These are phyloP conservation scores for Acleris emargana DNA, from an alignment of 2,888 invertebrate genomes.

Conservation along the genomic window DNA sequence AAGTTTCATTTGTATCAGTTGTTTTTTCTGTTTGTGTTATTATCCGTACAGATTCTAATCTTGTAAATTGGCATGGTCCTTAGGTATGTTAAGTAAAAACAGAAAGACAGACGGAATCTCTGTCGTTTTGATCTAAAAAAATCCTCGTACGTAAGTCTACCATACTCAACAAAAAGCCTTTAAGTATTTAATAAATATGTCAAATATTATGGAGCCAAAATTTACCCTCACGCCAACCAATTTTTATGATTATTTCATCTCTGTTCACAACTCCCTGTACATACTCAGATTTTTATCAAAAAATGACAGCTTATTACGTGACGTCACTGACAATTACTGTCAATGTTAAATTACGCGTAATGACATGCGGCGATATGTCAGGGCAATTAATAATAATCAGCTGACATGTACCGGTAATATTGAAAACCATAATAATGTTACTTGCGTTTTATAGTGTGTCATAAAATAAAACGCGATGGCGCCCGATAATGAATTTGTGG, in stretches of 20 bases:
- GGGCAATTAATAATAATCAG: constrained; percentile 44
- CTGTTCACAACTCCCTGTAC: constrained; percentile 20
- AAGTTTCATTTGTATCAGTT: not conserved
- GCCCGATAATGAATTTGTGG: constrained; percentile 10
- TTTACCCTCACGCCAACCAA: no score
- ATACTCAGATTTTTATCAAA: constrained; percentile 26
- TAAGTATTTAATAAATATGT: no score
- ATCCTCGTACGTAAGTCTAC: no score
- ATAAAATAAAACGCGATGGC: constrained; percentile 9
- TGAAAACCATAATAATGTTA: constrained; percentile 34
- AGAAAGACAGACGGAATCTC: no score
- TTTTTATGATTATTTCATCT: not conserved
- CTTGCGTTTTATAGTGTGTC: constrained; percentile 8
- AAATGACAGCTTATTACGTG: constrained; percentile 34
- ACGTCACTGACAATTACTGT: constrained; percentile 32
- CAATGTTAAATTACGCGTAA: constrained; percentile 35
- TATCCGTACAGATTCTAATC: no score
- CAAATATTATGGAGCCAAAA: no score
- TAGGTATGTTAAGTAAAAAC: no score
- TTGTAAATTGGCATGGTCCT: no score
- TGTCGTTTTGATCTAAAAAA: no score
- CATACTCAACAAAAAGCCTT: no score
- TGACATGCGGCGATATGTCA: constrained; percentile 26
- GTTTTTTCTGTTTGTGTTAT: not conserved
- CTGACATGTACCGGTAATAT: constrained; percentile 39